Base-by-base conservation (phyloP, 2,113 vertebrate genomes). In the Chloropsis hardwickii region DNA sequence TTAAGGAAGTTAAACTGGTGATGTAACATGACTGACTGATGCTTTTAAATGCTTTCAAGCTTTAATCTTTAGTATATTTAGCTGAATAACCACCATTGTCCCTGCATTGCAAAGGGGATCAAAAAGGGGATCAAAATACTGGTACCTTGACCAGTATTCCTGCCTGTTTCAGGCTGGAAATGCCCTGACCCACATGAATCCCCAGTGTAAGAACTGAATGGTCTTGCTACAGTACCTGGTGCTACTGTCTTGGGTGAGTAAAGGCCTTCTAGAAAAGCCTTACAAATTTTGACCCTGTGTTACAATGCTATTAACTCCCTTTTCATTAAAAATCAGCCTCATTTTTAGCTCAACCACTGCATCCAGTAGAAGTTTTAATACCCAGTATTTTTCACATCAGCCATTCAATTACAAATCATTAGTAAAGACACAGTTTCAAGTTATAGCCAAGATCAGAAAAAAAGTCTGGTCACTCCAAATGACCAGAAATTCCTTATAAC, bases 21-120 rank as follows among this genome's bases (percentile, higher is more conserved):
- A 88, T n/a, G 64, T 57, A 50, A 47, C 40, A 56, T 39, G 81
- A 89, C 57, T 92, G 85, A 85, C 23, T 79, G 71, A 94, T 29
- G 40, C 14, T 47, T 88, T 65, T 37, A 80, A 88, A 77, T 27
- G 21, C 62, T 80, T 77, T 56, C 50, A 90, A 81, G 47, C 33
- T 92, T 67, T 57, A 83, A 56, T 56, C 66, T 35, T 60, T 31
- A 9, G 50, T 60, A 29, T 47, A 72, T 50, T 76, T 72, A 66
- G 42, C 21, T 22, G 22, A 86, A 84, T 39, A 86, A 44, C 20
- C 14, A 67, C 28, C 4, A 31, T 6, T 69, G 74, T 16, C 54
- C 45, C 5, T 66, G 50, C 17, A 40, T 66, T 76, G 45, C 24
- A 83, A 74, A 87, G 21, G 21, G 23, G 21, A 61, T 7, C 6